Evolutionary conservation across 2,888 invertebrate species (phyloP).

Genomic region (Pardosa pseudoannulata): DNA sequence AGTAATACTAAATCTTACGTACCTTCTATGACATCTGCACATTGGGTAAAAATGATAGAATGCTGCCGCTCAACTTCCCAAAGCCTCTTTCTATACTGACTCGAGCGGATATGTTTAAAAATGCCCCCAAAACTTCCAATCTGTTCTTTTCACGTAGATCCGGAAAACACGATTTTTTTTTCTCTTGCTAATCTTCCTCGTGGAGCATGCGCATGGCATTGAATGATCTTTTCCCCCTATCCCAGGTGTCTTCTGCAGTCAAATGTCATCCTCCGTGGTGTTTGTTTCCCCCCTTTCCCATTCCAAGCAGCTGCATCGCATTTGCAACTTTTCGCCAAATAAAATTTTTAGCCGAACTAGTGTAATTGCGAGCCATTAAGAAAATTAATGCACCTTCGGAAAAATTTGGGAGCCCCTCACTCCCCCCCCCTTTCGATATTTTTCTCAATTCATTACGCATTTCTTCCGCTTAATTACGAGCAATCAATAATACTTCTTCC

Average conservation of each 20-base stretch:
- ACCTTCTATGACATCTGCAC: no score
- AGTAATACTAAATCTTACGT: no score
- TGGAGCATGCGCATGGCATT: not conserved
- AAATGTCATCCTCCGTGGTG: not conserved
- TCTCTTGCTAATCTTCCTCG: not conserved
- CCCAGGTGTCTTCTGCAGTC: not conserved
- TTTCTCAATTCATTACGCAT: conserved; percentile 8
- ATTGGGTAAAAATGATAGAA: no score
- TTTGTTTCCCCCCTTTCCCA: no score
- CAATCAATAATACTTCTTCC: conserved; percentile 1
- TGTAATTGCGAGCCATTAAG: not conserved
- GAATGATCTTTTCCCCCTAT: not conserved
- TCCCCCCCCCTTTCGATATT: no score
- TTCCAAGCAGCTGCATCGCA: not conserved
- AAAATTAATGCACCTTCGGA: not conserved
- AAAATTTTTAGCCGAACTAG: not conserved
- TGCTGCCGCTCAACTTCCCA: no score
- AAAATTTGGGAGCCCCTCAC: no score
- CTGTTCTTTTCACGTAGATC: not conserved
- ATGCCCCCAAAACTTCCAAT: not conserved
- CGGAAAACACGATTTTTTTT: not conserved
- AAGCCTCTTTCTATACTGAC: no score
- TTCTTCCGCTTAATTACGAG: conserved; percentile 7
- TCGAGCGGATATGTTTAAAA: no score
- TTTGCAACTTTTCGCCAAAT: not conserved